phyloP scores from a whole-genome alignment of 1,140 invertebrate genomes.

The Nephotettix cincticeps region DNA sequence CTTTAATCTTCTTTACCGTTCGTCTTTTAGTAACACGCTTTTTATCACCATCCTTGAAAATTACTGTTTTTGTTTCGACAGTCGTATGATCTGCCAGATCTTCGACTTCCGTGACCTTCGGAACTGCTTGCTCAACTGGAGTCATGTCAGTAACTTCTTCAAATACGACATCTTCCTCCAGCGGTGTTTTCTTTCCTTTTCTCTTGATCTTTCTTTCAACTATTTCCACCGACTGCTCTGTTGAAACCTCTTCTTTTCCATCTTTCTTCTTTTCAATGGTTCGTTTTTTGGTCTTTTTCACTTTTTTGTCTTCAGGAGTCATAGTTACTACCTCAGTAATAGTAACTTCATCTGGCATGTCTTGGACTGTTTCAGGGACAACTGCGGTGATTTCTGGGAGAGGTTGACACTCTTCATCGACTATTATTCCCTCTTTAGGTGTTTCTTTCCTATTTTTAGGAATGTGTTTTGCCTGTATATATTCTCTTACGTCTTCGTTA shows the following conservation, averaged over 20 bases:
- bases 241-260: slow-evolving; percentile 24
- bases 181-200: background rate
- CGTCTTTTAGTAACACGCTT: slow-evolving; percentile 43
- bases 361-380: slow-evolving; percentile 24
- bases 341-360: slow-evolving; percentile 18
- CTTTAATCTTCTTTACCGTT: slow-evolving; percentile 34
- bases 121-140: background rate
- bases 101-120: slow-evolving; percentile 24
- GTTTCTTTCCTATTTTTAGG: too few relatives aligned
- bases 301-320: slow-evolving; percentile 30
- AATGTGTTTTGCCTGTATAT: too few relatives aligned
- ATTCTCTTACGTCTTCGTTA: too few relatives aligned
- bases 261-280: slow-evolving; percentile 38
- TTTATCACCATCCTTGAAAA: slow-evolving; percentile 21
- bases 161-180: background rate
- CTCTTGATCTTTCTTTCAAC: background rate
- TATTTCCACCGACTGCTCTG: background rate
- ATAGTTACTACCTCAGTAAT: slow-evolving; percentile 40
- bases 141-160: slow-evolving; percentile 9
- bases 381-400: slow-evolving; percentile 12
- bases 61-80: slow-evolving; percentile 36
- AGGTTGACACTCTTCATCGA: slow-evolving; percentile 33
- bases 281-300: slow-evolving; percentile 46
- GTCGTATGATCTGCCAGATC: slow-evolving; percentile 40
- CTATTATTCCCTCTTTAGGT: slow-evolving; percentile 14